Conservation (phyloP, 2,797 vertebrate species). For the Capromys pilorides region DNA sequence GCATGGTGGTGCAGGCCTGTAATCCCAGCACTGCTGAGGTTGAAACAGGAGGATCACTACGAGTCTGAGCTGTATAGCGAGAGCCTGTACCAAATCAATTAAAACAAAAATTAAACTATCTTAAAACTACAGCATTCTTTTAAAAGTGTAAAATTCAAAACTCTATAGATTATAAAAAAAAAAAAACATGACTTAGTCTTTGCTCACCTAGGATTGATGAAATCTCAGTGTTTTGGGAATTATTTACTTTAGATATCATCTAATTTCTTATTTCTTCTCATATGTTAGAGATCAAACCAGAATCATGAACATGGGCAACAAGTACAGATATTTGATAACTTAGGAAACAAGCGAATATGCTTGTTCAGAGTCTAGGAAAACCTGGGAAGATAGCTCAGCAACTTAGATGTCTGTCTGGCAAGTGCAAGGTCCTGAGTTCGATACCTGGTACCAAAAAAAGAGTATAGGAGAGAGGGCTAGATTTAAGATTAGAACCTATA, state of each 20-base stretch:
- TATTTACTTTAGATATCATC: neutral
- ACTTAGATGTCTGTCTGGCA: too few relatives aligned
- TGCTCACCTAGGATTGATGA: neutral
- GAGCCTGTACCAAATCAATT: too few relatives aligned
- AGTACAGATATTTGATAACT: neutral
- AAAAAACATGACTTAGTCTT: neutral
- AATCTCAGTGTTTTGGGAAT: neutral
- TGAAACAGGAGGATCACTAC: too few relatives aligned
- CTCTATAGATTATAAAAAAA: neutral
- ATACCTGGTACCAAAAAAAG: too few relatives aligned
- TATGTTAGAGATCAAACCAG: constrained; percentile 13
- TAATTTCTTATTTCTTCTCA: neutral
- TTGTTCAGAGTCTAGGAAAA: constrained; percentile 19
- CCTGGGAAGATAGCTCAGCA: too few relatives aligned
- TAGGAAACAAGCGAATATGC: neutral
- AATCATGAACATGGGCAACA: neutral
- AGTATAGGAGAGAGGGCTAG: neutral
- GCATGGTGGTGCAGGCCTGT: too few relatives aligned
- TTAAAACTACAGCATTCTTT: constrained; percentile 36
- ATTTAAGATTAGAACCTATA: neutral
- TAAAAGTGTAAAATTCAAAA: constrained; percentile 46
- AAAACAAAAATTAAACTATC: constrained; percentile 7
- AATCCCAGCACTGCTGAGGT: too few relatives aligned
- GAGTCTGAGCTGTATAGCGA: too few relatives aligned
- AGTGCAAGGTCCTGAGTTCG: too few relatives aligned